Base-by-base conservation (phyloP, 2,113 vertebrate genomes). In the Ophiodon elongatus region DNA sequence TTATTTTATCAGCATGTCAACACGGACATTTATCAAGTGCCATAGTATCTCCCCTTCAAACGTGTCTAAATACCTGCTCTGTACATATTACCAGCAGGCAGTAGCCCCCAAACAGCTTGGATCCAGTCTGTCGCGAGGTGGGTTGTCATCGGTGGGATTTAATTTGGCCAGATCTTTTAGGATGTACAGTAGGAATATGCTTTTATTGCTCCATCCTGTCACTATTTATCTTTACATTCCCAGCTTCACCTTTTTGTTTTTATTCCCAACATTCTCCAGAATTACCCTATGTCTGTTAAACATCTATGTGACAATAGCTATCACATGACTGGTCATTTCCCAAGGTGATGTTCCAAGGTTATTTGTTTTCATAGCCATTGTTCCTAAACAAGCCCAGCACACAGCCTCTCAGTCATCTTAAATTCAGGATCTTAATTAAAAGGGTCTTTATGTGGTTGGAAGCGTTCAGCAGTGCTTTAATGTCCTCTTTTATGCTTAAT, bases 381-480 rank as follows among this genome's bases (percentile, higher is more conserved):
- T 83, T 84, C 59, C 66, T 57, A 41, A 73, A 82, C 47, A 81
- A 82, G 73, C 41, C 37, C 4, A 6, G 29, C 23, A 15, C 47
- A 47, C 63, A 64, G 62, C 47, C 31, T 66, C 60, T 72, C 25
- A n/a, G 39, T 87, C 73, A 82, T 86, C 29, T 82, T 72, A 39
- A 84, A 85, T 74, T 76, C 85, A 75, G 50, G 27, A 41, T 66
- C 62, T 82, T 88, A 86, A 86, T 86, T 87, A 87, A 89, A 89
- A 64, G 50, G 43, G 3, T 89, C 31, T 88, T 90, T 67, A 66
- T 79, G 63, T 83, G 71, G 68, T 73, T 66, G 80, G 78, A 86
- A 77, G 88, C 82, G 41, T 89, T 91, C 77, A 85, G 69, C 64
- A 27, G 83, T 77, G 64, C 66, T 89, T 87, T 88, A 87, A 87